A percentile compares a stretch with the other conserved stretches of the same genome.
phyloP scores from a whole-genome alignment of 2,797 vertebrate species.

The Coranthus polyacanthus region DNA sequence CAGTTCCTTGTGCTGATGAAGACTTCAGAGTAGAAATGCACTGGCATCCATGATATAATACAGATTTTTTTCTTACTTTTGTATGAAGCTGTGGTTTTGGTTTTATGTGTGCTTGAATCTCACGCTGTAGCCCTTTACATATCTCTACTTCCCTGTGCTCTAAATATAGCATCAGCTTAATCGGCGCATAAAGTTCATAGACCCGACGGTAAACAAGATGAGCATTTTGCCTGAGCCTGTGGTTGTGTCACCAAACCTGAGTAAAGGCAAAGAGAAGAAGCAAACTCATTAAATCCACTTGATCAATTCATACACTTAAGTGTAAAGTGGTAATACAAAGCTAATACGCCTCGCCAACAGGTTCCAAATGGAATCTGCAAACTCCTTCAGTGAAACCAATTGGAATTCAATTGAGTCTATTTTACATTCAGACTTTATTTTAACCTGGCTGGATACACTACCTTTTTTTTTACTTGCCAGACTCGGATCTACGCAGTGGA shows the following conservation, averaged over 20 bases:
- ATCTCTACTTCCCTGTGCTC: no score
- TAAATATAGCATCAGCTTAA: no score
- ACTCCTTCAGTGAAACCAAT: conserved; percentile 51
- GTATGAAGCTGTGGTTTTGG: no score
- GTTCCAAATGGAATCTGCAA: conserved; percentile 47
- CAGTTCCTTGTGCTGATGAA: no score
- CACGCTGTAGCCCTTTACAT: no score
- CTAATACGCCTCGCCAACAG: conserved; percentile 51
- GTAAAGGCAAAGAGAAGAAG: conserved; percentile 11
- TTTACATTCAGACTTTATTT: conserved; percentile 52
- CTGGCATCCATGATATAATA: no score
- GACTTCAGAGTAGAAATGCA: no score
- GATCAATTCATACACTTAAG: conserved; percentile 48
- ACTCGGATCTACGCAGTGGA: conserved; percentile 38
- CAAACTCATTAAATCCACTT: conserved; percentile 49
- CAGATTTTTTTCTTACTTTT: no score
- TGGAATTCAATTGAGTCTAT: conserved; percentile 48
- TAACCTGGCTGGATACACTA: conserved; percentile 33
- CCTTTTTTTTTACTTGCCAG: conserved; percentile 9
- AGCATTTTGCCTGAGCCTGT: not conserved
- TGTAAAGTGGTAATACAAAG: conserved; percentile 52
- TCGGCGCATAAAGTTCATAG: no score
- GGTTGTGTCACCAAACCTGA: conserved; percentile 11
- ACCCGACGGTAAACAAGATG: no score
- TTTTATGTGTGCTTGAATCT: no score